Evolutionary conservation across 2,888 invertebrate genomes (phyloP), one percentile per base, ranked within the genome.

Genomic region (Cephus pygmeus): DNA sequence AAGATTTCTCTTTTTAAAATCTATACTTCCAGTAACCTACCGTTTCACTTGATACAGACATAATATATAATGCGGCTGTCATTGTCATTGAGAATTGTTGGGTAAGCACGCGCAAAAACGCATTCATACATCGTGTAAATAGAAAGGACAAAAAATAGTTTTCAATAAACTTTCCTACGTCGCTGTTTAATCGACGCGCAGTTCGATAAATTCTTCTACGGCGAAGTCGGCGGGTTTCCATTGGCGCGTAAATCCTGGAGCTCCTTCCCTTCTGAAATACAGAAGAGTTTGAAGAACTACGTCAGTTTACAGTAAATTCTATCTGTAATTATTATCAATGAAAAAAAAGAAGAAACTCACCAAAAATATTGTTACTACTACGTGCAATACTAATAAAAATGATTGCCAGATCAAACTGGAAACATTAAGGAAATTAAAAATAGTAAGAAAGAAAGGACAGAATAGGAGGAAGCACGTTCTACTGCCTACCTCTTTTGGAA

Each of bases 201-300:
- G 36, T 31, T 69, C 40, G 73, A 33, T 31, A 4, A 33, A 71
- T 31, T 33, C n/a, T 71, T 71, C 33, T 71, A 73, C 15, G 75
- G 11, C 30, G 76, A 75, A 34, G 69, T 77, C 68, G 75, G 73
- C 35, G 80, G 78, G 31, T 78, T 81, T 78, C 81, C 83, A 69
- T 83, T 83, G 76, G 69, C 80, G 79, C 76, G 69, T 73, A 83
- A 78, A 76, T 76, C 80, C 68, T 83, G 77, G 15, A 84, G 83
- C 71, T 82, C 81, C 73, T 76, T 79, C 75, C 77, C 79, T 69
- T 83, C 84, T 84, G 83, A 71, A 83, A 84, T 35, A 56, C 79
- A 78, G 81, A 77, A 80, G 56, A 76, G 36, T 77, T 69, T 34
- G 69, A 76, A 34, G 73, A 75, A 69, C 75, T 35, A 56, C 12